Evolutionary conservation across 1,140 invertebrate genomes (phyloP), one percentile per base, ranked within the genome.

Genomic region (Eubasilissa regina): DNA sequence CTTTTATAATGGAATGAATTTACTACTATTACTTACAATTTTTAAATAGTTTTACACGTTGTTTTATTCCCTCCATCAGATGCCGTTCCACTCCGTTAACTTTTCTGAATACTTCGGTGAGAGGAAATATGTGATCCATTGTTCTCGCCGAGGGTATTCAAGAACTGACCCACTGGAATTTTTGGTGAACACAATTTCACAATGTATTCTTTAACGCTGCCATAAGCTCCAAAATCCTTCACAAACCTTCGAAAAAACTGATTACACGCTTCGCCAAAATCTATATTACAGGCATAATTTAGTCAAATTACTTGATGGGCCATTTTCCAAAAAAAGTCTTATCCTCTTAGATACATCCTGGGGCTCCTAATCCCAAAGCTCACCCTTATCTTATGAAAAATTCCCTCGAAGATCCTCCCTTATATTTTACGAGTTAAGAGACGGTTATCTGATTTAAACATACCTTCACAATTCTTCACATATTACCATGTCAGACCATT

Each of bases 301-400:
- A 64, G 35, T 1, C 8, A 35, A 44, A 64, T 64, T 21, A 64
- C 60, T 64, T 21, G 8, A 12, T 62, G 25, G 25, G 17, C 58
- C 25, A 3, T 15, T 51, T 51, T 13, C 11, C 11, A 51, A 51
- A 51, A 62, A 25, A 19, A 56, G 53, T 15, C 55, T 35, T 13
- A 64, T 64, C 60, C 25, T 64, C 19, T 64, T 64, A 25, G 60
- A 64, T 64, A 64, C 60, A 11, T 58, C 55, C 55, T 15, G 7
- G 13, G 55, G 15, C 55, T 21, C 25, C 25, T 58, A 58, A 58
- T 58, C 55, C 55, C 55, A 8, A 58, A 19, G 25, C 25, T 21
- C 55, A 21, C 3, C 17, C 55, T 3, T 58, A 58, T 21, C 17
- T 58, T 58, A 58, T 58, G 17, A 58, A 15, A 58, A 58, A 58